These are phyloP conservation scores for Centruroides sculpturatus DNA, from an alignment of 1,140 invertebrate genomes.

Conservation along the genomic window DNA sequence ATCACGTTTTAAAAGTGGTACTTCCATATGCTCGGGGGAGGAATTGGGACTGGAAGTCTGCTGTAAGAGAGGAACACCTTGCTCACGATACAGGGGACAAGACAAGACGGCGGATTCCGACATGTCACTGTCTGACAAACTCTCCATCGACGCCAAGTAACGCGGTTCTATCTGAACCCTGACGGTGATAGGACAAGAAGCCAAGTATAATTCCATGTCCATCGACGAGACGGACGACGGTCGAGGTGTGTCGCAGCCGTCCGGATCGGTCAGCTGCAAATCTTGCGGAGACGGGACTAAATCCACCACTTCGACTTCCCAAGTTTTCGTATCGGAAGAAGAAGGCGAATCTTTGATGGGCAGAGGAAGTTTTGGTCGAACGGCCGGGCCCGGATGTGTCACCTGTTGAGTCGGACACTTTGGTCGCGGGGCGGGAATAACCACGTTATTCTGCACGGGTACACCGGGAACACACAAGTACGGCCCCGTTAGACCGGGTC, in stretches of 20 bases:
- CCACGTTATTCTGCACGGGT: not conserved
- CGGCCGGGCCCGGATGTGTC: too few relatives aligned
- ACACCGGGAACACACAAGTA: constrained; percentile 6
- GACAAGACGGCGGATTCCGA: constrained; percentile 6
- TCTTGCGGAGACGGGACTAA: constrained; percentile 20
- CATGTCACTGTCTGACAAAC: constrained; percentile 16
- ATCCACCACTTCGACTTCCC: constrained; percentile 11
- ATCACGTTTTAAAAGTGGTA: constrained; percentile 10
- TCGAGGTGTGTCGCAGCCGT: constrained; percentile 18
- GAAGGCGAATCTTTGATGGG: not conserved
- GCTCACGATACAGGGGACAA: constrained; percentile 4
- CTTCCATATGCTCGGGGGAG: not conserved
- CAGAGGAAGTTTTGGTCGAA: not conserved
- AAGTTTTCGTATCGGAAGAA: not conserved
- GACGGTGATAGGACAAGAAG: constrained; percentile 13
- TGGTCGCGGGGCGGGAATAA: not conserved
- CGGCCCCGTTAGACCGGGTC: not conserved
- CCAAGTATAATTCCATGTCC: constrained; percentile 17
- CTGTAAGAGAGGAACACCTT: constrained; percentile 6
- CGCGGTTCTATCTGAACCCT: constrained; percentile 14
- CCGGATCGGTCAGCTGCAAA: constrained; percentile 18
- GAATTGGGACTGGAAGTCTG: constrained; percentile 8
- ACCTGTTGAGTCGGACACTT: too few relatives aligned
- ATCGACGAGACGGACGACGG: constrained; percentile 7
- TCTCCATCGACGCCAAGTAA: constrained; percentile 21